Evolutionary conservation across 1,140 invertebrate species (phyloP).

Genomic region (Drosophila sp.): DNA sequence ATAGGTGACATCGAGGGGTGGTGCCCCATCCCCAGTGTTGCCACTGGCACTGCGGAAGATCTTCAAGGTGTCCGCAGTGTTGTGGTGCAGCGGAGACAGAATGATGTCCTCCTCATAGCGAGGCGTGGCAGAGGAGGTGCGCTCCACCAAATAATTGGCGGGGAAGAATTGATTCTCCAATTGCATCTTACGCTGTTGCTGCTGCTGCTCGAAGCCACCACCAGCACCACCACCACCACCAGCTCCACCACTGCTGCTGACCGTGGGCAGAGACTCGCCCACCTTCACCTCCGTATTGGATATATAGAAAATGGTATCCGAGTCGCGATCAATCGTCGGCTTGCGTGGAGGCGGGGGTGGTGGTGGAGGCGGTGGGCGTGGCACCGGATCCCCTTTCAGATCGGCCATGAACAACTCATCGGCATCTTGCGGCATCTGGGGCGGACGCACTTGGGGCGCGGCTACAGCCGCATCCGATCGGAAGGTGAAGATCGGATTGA

Average conservation of each 20-base stretch:
- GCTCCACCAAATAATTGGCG: conserved; percentile 68
- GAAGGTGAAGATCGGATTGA: conserved; percentile 63
- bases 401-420: conserved; percentile 79
- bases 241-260: conserved; percentile 22
- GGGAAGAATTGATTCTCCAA: conserved; percentile 82
- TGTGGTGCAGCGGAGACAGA: conserved; percentile 66
- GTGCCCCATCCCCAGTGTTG: conserved; percentile 50
- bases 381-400: conserved; percentile 32
- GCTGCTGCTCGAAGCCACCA: background rate
- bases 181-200: conserved; percentile 58
- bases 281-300: conserved; percentile 83
- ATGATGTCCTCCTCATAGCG: conserved; percentile 80
- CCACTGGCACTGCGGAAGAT: conserved; percentile 61
- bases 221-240: background rate
- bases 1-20: conserved; percentile 78
- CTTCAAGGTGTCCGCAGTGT: conserved; percentile 68
- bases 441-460: conserved; percentile 49
- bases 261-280: conserved; percentile 74
- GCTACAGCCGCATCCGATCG: conserved; percentile 41
- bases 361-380: conserved; percentile 39
- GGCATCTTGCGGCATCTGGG: conserved; percentile 42
- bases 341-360: conserved; percentile 54
- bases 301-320: conserved; percentile 82
- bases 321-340: conserved; percentile 73
- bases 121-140: conserved; percentile 21